These are phyloP conservation scores for Epizoanthus illoricatus DNA, from an alignment of 92 coral and sea anemone genomes.

Conservation along the genomic window DNA sequence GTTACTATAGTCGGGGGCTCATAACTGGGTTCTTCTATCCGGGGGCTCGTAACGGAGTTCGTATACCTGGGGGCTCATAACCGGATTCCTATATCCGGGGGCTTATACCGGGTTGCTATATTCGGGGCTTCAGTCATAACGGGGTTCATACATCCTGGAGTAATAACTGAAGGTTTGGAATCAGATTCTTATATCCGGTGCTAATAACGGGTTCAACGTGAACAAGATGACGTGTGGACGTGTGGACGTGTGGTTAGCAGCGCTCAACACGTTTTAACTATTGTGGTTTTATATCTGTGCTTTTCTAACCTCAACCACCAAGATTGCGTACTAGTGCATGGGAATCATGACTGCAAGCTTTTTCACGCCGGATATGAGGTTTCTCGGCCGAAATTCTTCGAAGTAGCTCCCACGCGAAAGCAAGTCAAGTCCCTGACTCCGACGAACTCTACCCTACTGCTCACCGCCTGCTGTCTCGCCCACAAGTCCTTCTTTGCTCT, in stretches of 20 bases:
- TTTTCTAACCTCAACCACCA: too few species aligned
- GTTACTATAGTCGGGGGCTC: too few species aligned
- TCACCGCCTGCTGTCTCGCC: slow-evolving; percentile 14
- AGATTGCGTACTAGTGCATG: not conserved
- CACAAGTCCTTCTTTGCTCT: slow-evolving; percentile 17
- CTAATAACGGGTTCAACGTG: too few species aligned
- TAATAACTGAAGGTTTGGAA: too few species aligned
- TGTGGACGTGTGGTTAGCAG: not conserved
- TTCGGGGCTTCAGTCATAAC: too few species aligned
- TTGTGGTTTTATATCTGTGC: not conserved
- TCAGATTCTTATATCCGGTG: too few species aligned
- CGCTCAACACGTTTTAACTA: not conserved
- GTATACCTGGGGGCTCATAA: too few species aligned
- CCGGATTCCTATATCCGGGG: too few species aligned
- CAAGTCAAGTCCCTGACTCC: slow-evolving; percentile 15
- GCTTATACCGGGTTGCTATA: too few species aligned
- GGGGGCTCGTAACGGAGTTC: too few species aligned
- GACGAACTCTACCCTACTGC: slow-evolving; percentile 26
- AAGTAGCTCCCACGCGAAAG: slow-evolving; percentile 1
- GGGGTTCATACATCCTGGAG: too few species aligned
- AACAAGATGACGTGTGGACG: not conserved
- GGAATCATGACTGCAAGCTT: not conserved
- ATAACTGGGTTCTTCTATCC: too few species aligned
- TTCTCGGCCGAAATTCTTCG: not conserved
- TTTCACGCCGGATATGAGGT: slow-evolving; percentile 14